phyloP scores from a whole-genome alignment of 2,797 vertebrate genomes.

The Takifugu ocellatus region DNA sequence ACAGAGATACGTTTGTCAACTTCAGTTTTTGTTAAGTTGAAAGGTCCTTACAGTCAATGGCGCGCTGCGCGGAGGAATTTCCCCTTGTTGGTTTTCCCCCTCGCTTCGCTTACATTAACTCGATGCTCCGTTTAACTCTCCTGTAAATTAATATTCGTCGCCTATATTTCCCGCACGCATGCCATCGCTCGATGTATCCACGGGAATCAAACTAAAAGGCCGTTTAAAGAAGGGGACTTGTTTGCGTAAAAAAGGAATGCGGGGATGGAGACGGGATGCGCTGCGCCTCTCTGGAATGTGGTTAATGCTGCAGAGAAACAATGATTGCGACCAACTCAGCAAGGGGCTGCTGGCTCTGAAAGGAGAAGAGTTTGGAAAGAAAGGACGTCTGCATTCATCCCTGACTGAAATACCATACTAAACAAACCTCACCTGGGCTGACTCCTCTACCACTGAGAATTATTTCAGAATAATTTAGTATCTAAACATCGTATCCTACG shows the following conservation, averaged over 20 bases:
- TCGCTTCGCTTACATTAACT: conserved; percentile 10
- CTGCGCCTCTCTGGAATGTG: conserved; percentile 91
- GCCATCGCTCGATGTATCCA: rapidly evolving
- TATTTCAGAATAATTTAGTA: conserved; percentile 18
- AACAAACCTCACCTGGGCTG: conserved; percentile 68
- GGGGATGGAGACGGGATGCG: conserved; percentile 86
- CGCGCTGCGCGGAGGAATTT: conserved; percentile 94
- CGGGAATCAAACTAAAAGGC: conserved; percentile 20
- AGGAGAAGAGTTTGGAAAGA: conserved; percentile 65
- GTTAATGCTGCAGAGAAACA: conserved; percentile 89
- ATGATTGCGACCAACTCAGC: conserved; percentile 84
- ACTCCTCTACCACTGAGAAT: conserved; percentile 35
- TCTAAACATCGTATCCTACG: neutral
- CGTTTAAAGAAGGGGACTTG: conserved; percentile 65
- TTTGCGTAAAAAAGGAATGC: conserved; percentile 86
- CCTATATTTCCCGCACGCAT: neutral
- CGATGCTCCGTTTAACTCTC: conserved; percentile 3
- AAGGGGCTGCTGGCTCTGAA: conserved; percentile 75
- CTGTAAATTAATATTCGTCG: conserved; percentile 19
- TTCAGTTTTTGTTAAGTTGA: conserved; percentile 85
- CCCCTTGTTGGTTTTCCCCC: conserved; percentile 64
- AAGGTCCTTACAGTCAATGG: conserved; percentile 85
- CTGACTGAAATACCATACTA: conserved; percentile 54
- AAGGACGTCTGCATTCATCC: conserved; percentile 68
- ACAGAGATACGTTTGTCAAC: conserved; percentile 79